These are phyloP conservation scores for Synanthedon vespiformis DNA, from an alignment of 2,888 invertebrate genomes.

Conservation along the genomic window DNA sequence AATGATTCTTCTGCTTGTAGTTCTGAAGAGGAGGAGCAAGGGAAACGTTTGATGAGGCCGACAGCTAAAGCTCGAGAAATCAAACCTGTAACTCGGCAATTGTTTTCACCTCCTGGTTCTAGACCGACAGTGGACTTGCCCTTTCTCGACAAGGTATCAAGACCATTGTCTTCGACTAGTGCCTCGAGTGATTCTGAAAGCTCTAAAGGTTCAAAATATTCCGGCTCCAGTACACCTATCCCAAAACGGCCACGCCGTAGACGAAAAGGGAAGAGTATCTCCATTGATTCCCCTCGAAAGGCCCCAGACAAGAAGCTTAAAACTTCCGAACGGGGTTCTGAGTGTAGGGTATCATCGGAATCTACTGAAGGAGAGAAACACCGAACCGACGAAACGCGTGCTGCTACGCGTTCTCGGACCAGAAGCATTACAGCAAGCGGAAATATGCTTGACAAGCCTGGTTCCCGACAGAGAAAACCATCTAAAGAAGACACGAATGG, in stretches of 20 bases:
- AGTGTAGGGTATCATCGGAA: slow-evolving; percentile 78
- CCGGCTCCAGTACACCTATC: slow-evolving; percentile 49
- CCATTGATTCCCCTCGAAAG: slow-evolving; percentile 62
- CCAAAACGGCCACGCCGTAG: slow-evolving; percentile 55
- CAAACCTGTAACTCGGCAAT: slow-evolving; percentile 38
- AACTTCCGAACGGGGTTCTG: slow-evolving; percentile 85
- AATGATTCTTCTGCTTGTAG: slow-evolving; percentile 72
- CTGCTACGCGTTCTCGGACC: slow-evolving; percentile 74
- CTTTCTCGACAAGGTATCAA: slow-evolving; percentile 84
- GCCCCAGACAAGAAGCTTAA: slow-evolving; percentile 85
- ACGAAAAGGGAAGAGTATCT: slow-evolving; percentile 47
- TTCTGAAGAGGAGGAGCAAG: slow-evolving; percentile 70
- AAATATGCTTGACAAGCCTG: slow-evolving; percentile 74
- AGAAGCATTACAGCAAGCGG: slow-evolving; percentile 76
- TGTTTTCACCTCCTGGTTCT: slow-evolving; percentile 54
- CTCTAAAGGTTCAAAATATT: slow-evolving; percentile 47
- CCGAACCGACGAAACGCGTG: slow-evolving; percentile 53
- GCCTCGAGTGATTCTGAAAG: slow-evolving; percentile 73
- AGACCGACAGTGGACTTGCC: slow-evolving; percentile 76
- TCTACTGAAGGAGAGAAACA: slow-evolving; percentile 82
- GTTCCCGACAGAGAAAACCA: slow-evolving; percentile 65
- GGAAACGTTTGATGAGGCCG: slow-evolving; percentile 45
- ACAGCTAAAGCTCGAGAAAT: slow-evolving; percentile 56
- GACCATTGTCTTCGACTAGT: slow-evolving; percentile 74
- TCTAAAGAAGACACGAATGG: slow-evolving; percentile 47